Evolutionary conservation across 2,888 invertebrate species (phyloP).

Genomic region (Diachrysia chrysitis): DNA sequence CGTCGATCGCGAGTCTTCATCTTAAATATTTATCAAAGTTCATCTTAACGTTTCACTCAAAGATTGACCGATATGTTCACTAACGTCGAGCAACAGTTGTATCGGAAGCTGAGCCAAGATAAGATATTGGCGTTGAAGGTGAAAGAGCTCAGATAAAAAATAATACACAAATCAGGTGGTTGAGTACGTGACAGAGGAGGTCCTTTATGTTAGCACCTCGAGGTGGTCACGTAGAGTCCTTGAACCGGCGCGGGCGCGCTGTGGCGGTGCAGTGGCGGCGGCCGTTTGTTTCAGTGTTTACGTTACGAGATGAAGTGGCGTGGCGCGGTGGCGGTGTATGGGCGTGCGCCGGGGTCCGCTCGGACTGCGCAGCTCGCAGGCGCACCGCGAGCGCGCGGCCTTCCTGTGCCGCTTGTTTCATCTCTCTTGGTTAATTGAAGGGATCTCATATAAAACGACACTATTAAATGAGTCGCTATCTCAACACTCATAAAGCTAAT

Average conservation of each 20-base stretch:
- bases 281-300: conserved; percentile 71
- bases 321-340: conserved; percentile 63
- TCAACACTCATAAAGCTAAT: conserved; percentile 71
- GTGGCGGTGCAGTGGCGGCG: conserved; percentile 44
- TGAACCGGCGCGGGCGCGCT: conserved; percentile 68
- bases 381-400: conserved; percentile 59
- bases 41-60: conserved; percentile 62
- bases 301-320: conserved; percentile 42
- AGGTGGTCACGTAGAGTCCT: conserved; percentile 79
- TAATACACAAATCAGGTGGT: conserved; percentile 71
- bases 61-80: conserved; percentile 58
- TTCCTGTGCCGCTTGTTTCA: conserved; percentile 63
- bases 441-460: conserved; percentile 67
- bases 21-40: conserved; percentile 60
- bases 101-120: conserved; percentile 75
- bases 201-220: conserved; percentile 80
- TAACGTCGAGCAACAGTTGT: conserved; percentile 57
- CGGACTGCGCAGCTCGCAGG: conserved; percentile 66
- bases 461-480: conserved; percentile 61
- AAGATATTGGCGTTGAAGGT: conserved; percentile 83
- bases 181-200: conserved; percentile 77
- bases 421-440: conserved; percentile 78
- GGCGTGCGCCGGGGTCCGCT: conserved; percentile 67
- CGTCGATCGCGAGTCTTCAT: conserved; percentile 82
- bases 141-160: conserved; percentile 82